Percentiles rank a stretch among this genome's conserved stretches.
Evolutionary conservation across 2,797 vertebrate genomes (phyloP).

Genomic region (Gymnothorax reevesii): DNA sequence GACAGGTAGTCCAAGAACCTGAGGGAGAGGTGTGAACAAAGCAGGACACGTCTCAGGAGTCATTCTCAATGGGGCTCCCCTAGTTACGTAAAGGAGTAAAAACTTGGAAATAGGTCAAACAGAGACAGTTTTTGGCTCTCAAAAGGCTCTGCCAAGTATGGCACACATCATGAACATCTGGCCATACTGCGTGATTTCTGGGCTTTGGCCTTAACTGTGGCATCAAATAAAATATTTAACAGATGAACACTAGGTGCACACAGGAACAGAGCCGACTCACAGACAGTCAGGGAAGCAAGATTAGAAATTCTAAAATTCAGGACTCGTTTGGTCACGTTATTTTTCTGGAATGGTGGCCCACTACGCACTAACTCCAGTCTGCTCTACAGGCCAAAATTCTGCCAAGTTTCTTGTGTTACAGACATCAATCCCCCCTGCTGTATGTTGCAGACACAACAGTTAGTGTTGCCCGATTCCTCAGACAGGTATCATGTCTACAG

Average conservation of each 20-base stretch:
- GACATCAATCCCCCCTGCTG: background rate
- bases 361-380: background rate
- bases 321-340: background rate
- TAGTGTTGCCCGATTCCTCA: background rate
- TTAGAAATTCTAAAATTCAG: background rate
- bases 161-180: background rate
- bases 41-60: background rate
- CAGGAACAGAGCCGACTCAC: background rate
- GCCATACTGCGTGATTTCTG: background rate
- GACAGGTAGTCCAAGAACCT: conserved; percentile 98
- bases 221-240: background rate
- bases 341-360: background rate
- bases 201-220: background rate
- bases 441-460: background rate
- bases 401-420: background rate
- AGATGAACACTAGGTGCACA: background rate
- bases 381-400: background rate
- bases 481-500: background rate
- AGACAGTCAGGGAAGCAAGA: background rate
- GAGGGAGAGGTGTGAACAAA: background rate
- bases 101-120: background rate
- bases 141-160: background rate
- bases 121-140: background rate
- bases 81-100: no score
- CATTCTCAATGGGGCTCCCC: background rate